Evolutionary conservation across 1,140 invertebrate species (phyloP).

Genomic region (Drosophila eugracilis): DNA sequence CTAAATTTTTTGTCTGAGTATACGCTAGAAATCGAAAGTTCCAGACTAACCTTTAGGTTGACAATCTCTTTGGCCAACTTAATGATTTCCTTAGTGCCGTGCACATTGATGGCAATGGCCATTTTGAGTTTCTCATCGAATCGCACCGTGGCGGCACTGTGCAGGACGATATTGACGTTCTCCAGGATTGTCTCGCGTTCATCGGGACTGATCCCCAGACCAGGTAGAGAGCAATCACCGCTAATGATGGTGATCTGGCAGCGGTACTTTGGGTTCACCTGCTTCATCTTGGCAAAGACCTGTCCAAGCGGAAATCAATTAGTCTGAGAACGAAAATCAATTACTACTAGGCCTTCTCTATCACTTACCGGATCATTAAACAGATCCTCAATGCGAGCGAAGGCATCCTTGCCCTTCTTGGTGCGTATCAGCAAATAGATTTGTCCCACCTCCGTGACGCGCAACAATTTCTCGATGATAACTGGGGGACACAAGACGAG

Average conservation of each 20-base stretch:
- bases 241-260: constrained; percentile 87
- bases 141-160: constrained; percentile 94
- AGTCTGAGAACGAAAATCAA: neutral
- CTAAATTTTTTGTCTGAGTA: too few relatives aligned
- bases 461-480: constrained; percentile 92
- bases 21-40: too few relatives aligned
- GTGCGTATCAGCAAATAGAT: constrained; percentile 92
- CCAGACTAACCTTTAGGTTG: constrained; percentile 85
- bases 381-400: constrained; percentile 87
- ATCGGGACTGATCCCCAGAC: constrained; percentile 89
- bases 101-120: constrained; percentile 87
- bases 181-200: constrained; percentile 85
- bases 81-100: constrained; percentile 88
- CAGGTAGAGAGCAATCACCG: constrained; percentile 87
- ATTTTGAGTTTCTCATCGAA: constrained; percentile 93
- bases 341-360: neutral
- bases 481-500: constrained; percentile 68
- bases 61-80: constrained; percentile 87
- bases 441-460: constrained; percentile 90
- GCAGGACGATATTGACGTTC: constrained; percentile 91
- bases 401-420: constrained; percentile 91
- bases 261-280: constrained; percentile 87
- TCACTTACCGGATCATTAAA: constrained; percentile 88
- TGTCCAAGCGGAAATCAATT: constrained; percentile 45
- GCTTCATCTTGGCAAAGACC: constrained; percentile 87